Evolutionary conservation across 2,797 vertebrate species (phyloP).

Genomic region (Hydrophis major): DNA sequence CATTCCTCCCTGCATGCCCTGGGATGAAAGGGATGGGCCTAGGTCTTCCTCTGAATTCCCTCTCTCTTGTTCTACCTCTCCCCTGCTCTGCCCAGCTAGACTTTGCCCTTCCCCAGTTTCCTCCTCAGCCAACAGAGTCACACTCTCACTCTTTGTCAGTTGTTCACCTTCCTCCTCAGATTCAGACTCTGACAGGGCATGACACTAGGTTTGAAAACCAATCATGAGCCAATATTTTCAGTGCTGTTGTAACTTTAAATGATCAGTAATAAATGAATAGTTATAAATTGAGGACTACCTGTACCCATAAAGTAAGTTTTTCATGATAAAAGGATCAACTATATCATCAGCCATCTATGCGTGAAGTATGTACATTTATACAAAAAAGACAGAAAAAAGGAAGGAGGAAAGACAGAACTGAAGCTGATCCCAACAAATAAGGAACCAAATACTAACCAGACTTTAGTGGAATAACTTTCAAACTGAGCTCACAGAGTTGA

Average conservation of each 20-base stretch:
- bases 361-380: not conserved
- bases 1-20: no score
- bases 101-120: no score
- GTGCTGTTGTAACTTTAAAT: not conserved
- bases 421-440: not conserved
- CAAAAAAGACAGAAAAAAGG: not conserved
- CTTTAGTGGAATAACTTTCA: not conserved
- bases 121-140: no score
- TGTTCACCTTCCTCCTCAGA: no score
- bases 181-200: no score
- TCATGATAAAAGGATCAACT: not conserved
- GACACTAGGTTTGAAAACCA: not conserved
- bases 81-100: no score
- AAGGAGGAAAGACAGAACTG: not conserved
- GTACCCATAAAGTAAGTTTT: not conserved
- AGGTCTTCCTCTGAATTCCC: no score
- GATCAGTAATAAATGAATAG: not conserved
- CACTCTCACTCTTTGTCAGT: no score
- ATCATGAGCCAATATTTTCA: not conserved
- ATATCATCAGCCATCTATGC: not conserved
- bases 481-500: not conserved
- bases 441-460: not conserved
- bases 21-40: no score
- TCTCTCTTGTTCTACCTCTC: no score
- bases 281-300: not conserved